These are phyloP conservation scores for Melanerpes formicivorus DNA, from an alignment of 2,113 vertebrate species.

Conservation along the genomic window DNA sequence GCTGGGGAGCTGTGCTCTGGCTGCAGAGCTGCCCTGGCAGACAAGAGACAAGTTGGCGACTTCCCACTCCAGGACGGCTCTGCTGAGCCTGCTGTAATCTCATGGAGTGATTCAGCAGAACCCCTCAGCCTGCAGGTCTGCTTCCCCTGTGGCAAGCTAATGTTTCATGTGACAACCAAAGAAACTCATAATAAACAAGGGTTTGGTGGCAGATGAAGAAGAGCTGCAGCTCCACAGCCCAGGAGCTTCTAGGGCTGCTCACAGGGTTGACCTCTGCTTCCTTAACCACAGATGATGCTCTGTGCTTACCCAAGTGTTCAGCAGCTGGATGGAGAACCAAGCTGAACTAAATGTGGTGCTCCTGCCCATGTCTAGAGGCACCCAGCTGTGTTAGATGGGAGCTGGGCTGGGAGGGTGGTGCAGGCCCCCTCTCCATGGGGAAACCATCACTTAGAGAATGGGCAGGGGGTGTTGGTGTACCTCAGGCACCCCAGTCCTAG, in stretches of 20 bases:
- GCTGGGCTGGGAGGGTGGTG: neutral
- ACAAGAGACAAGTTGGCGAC: neutral
- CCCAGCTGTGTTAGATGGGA: neutral
- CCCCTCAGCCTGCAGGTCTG: neutral
- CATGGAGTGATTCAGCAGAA: slow-evolving; percentile 34
- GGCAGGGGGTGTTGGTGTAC: neutral
- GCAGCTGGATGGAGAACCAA: neutral
- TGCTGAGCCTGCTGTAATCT: neutral
- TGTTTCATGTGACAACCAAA: neutral
- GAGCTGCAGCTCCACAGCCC: neutral
- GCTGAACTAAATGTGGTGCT: neutral
- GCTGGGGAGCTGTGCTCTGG: neutral
- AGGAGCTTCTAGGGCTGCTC: neutral
- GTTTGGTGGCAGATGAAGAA: neutral
- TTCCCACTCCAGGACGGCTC: neutral
- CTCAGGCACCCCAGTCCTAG: neutral
- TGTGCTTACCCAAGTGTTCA: neutral
- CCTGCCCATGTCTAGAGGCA: neutral
- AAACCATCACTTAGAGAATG: neutral
- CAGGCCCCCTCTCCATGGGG: neutral
- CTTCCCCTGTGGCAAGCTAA: neutral
- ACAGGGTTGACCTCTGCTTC: neutral
- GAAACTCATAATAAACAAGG: neutral
- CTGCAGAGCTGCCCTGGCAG: neutral
- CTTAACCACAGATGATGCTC: neutral